Evolutionary conservation across 2,888 invertebrate genomes (phyloP), one percentile per base, ranked within the genome.

Genomic region (Acrobasis consociella): DNA sequence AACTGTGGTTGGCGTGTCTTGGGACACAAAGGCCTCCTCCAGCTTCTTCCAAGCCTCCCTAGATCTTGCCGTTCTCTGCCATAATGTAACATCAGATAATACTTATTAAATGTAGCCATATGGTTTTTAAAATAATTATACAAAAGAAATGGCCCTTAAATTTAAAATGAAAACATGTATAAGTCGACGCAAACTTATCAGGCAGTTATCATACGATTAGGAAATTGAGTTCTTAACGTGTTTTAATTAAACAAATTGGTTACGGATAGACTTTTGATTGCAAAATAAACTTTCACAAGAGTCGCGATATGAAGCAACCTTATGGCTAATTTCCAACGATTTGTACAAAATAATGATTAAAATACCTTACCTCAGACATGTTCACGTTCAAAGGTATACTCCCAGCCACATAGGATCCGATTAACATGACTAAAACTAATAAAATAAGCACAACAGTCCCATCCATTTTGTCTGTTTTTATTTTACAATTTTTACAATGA

Each of bases 351-450:
- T 56, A 52, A 37, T 46, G 7, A 13, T 38, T 52, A 46, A 38
- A 58, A 49, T 62, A 16, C 65, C 83, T 76, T 82, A 98, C 99
- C 96, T 99, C 99, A 42, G 99, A 99, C 86, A 99, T 95, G 75
- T 95, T 96, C 85, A 99, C 97, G 71, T 98, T 96, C 69, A 99
- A 91, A 22, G 99, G 99, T 79, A 99, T 96, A 66, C 97, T 97
- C 60, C 99, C 99, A 72, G 99, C 97, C 61, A 99, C 87, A 89
- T 98, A 99, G 62, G 99, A 99, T 1, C 99, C 99, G 64, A 99
- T 94, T 68, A 99, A 93, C 99, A 99, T 99, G 64, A 99, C 97
- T 77, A 97, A 77, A 63, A 96, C 97, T 58, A 99, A 91, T 74
- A 97, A 93, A 83, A 98, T 91, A 65, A 99, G 93, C 72, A 98